phyloP scores from a whole-genome alignment of 2,113 vertebrate species.

The Calidris pugnax region DNA sequence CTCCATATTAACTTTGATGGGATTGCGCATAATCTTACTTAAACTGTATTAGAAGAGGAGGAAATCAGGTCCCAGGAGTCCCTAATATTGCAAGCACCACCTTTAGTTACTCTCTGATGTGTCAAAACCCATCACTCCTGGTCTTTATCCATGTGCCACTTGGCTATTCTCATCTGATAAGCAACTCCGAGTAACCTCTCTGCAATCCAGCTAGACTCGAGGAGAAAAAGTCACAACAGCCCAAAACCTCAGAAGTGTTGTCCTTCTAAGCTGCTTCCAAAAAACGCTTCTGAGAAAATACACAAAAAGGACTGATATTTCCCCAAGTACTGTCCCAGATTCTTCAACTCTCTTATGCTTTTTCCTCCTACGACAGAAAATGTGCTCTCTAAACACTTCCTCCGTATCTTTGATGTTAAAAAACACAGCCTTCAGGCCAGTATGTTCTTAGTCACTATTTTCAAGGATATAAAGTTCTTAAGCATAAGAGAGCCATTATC shows the following conservation, averaged over 20 bases:
- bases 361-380: neutral
- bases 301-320: neutral
- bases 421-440: neutral
- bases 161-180: neutral
- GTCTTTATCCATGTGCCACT: neutral
- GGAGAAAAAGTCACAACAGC: neutral
- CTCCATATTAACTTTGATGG: neutral
- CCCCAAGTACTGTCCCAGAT: constrained; percentile 6
- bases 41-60: neutral
- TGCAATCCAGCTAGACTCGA: neutral
- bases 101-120: neutral
- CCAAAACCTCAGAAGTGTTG: neutral
- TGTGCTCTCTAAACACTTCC: constrained; percentile 8
- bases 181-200: neutral
- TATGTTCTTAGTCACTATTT: neutral
- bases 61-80: neutral
- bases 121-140: neutral
- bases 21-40: neutral
- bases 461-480: neutral
- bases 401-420: constrained; percentile 9
- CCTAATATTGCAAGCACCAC: neutral
- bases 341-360: neutral
- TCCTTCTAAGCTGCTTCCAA: neutral
- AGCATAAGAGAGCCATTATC: neutral
- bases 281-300: neutral